phyloP scores from a whole-genome alignment of 2,797 vertebrate species.

The Darevskia nairensis region DNA sequence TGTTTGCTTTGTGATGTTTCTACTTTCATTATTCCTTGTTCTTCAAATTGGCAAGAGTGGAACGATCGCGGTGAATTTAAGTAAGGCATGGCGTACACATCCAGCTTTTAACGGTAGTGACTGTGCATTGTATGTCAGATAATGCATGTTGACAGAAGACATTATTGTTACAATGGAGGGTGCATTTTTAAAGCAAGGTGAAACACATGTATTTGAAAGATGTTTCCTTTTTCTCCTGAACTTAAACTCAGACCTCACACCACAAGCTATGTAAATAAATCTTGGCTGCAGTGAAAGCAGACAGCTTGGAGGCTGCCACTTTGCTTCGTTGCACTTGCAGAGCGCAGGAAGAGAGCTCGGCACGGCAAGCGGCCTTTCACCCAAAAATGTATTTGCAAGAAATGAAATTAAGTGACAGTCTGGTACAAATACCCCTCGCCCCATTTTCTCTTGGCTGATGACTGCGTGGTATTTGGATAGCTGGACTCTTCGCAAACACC shows the following conservation, averaged over 20 bases:
- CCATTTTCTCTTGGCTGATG: not conserved
- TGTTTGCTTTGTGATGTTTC: slow-evolving; percentile 36
- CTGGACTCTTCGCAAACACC: not conserved
- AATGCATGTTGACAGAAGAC: slow-evolving; percentile 33
- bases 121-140: slow-evolving; percentile 26
- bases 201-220: slow-evolving; percentile 41
- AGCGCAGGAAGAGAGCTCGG: slow-evolving; percentile 55
- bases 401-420: slow-evolving; percentile 52
- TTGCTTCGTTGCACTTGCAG: slow-evolving; percentile 39
- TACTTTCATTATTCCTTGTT: slow-evolving; percentile 40
- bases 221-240: slow-evolving; percentile 52
- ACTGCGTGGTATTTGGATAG: slow-evolving; percentile 2
- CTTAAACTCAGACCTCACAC: slow-evolving; percentile 50
- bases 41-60: slow-evolving; percentile 45
- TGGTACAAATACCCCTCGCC: not conserved
- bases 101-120: slow-evolving; percentile 31
- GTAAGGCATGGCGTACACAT: slow-evolving; percentile 10
- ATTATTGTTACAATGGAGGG: slow-evolving; percentile 45
- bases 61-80: slow-evolving; percentile 45
- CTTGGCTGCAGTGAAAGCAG: slow-evolving; percentile 48
- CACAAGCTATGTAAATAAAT: slow-evolving; percentile 61
- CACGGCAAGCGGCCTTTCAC: slow-evolving; percentile 35
- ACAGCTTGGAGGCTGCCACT: slow-evolving; percentile 48
- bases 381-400: slow-evolving; percentile 53
- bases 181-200: slow-evolving; percentile 41